Base-by-base conservation (phyloP, 2,797 vertebrate species). In the Ctenosaura bakeri region DNA sequence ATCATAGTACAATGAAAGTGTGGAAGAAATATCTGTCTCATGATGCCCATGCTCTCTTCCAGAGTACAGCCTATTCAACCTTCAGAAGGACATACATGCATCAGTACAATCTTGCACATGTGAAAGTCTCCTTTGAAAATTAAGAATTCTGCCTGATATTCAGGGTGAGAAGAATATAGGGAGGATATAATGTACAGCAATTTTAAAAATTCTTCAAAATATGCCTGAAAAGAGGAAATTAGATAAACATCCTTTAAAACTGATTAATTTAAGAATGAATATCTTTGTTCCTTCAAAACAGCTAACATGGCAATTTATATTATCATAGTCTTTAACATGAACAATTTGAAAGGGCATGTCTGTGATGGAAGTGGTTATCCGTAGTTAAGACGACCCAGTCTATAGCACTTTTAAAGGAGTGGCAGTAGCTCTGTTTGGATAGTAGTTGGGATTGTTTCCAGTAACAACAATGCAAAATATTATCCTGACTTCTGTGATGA, bases 341-440 rank as follows among this genome's bases (percentile, higher is more conserved):
- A 38, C 52, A 88, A 20, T 0, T 32, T 85, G 2, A 59, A 78
- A 86, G 54, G 42, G 9, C 1, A 9, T 35, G 0, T 16, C 35
- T 92, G 35, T 90, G 50, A 88, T 83, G 62, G 82, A 66, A 78
- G 2, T 73, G 9, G 24, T 82, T 87, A 86, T 88, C 12, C 73
- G 0, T 0, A 46, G 78, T 64, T 71, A 20, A 0, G 0, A 22
- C 71, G 18, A 54, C 24, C 56, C 90, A 85, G 88, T 82, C 64
- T 77, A 77, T 52, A 89, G n/a, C 6, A 26, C 38, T 35, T 89
- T 80, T 88, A 86, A 90, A 1, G 56, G 4, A 14, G 18, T 77
- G 69, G 85, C 24, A 83, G 91, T 71, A 84, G 46, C 52, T 92
- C 52, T 79, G 86, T 83, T 87, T 94, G 90, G 81, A 88, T 10